phyloP scores from a whole-genome alignment of 2,797 vertebrate genomes.

The Galagoides demidoff region DNA sequence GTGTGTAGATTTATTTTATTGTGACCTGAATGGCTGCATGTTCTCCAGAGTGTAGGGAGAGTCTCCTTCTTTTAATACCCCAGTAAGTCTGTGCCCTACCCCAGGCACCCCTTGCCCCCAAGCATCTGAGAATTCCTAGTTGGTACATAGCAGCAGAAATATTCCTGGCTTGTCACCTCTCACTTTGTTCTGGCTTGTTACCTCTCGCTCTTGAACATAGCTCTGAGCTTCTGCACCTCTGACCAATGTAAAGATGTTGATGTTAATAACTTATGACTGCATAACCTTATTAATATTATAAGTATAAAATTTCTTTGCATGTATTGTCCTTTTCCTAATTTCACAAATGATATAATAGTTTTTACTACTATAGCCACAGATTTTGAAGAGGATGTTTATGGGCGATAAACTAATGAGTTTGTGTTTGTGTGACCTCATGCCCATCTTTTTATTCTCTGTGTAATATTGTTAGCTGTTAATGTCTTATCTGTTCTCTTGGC shows the following conservation, averaged over 20 bases:
- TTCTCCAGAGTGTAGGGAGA: background rate
- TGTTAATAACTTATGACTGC: constrained; percentile 29
- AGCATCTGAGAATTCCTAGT: background rate
- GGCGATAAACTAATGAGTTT: constrained; percentile 14
- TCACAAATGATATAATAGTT: constrained; percentile 38
- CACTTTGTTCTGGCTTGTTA: background rate
- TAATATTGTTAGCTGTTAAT: constrained; percentile 5
- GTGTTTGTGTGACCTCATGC: background rate
- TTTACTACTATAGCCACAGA: background rate
- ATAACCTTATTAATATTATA: background rate
- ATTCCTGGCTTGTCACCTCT: background rate
- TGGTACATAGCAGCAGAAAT: background rate
- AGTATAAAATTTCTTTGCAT: constrained; percentile 18
- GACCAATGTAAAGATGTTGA: background rate
- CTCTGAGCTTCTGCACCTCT: background rate
- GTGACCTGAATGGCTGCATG: background rate
- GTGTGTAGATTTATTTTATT: background rate
- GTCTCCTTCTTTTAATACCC: background rate
- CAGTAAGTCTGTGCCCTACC: background rate
- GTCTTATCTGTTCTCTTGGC: background rate
- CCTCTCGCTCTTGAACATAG: background rate
- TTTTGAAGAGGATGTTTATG: background rate
- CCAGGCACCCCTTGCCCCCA: background rate
- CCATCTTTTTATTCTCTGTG: background rate
- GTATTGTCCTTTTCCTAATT: background rate